Percentiles rank a stretch among this genome's conserved stretches.
These are phyloP conservation scores for Cyanoliseus patagonus DNA, from an alignment of 2,113 vertebrate genomes.

Conservation along the genomic window DNA sequence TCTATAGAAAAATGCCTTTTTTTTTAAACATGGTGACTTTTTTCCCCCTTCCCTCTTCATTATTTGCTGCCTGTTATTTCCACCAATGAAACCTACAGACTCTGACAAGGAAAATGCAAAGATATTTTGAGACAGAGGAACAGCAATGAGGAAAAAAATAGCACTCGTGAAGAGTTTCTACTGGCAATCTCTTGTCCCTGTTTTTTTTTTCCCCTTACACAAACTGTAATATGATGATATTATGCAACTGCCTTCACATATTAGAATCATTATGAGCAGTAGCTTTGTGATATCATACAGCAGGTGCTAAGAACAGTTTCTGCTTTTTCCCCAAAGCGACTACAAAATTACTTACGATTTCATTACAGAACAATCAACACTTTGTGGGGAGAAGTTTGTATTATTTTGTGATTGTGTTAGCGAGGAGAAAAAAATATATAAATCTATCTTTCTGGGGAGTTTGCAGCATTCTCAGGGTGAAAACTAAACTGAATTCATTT, in stretches of 20 bases:
- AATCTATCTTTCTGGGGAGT: slow-evolving; percentile 6
- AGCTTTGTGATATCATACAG: slow-evolving; percentile 67
- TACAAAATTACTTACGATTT: slow-evolving; percentile 66
- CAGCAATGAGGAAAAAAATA: slow-evolving; percentile 31
- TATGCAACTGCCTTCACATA: slow-evolving; percentile 50
- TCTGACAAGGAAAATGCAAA: slow-evolving; percentile 45
- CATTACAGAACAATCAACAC: slow-evolving; percentile 66
- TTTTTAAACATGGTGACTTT: slow-evolving; percentile 20
- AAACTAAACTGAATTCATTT: slow-evolving; percentile 39
- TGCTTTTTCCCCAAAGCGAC: slow-evolving; percentile 59
- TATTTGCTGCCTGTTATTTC: slow-evolving; percentile 32
- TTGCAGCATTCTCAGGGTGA: slow-evolving; percentile 14
- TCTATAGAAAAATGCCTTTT: slow-evolving; percentile 46
- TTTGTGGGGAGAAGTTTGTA: slow-evolving; percentile 52
- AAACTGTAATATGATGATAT: slow-evolving; percentile 57
- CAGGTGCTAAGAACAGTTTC: slow-evolving; percentile 71
- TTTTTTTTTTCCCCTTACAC: slow-evolving; percentile 18
- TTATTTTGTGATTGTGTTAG: slow-evolving; percentile 55
- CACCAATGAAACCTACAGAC: slow-evolving; percentile 3
- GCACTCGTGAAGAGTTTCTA: slow-evolving; percentile 15
- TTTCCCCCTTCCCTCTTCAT: background rate
- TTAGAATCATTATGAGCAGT: slow-evolving; percentile 47
- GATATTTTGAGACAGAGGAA: slow-evolving; percentile 43
- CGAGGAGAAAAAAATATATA: background rate
- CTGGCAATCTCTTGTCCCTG: slow-evolving; percentile 5